A percentile compares a stretch with the other conserved stretches of the same genome.
These are phyloP conservation scores for Muricea muricata DNA, from an alignment of 92 coral and sea anemone species.

Conservation along the genomic window DNA sequence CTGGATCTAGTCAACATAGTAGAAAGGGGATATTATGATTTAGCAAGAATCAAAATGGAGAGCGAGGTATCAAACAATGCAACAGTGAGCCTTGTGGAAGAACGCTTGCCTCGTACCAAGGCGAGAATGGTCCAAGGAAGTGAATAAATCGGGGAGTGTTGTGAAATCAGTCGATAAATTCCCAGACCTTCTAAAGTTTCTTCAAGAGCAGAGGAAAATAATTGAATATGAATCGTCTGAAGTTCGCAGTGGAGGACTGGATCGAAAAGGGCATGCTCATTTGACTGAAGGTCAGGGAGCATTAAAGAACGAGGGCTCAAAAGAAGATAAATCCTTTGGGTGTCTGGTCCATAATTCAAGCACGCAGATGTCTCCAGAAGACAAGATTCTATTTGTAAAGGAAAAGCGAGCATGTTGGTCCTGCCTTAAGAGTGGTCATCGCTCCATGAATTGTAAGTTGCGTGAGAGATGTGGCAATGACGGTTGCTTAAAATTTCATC, in stretches of 20 bases:
- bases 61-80: conserved; percentile 46
- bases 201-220: conserved; percentile 49
- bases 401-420: conserved; percentile 71
- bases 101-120: conserved; percentile 46
- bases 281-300: conserved; percentile 25
- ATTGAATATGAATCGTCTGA: conserved; percentile 60
- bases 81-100: conserved; percentile 51
- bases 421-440: conserved; percentile 61
- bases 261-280: conserved; percentile 48
- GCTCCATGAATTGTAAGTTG: conserved; percentile 47
- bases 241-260: conserved; percentile 3
- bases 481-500: background rate
- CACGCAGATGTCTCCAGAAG: conserved; percentile 54
- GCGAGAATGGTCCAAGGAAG: conserved; percentile 55
- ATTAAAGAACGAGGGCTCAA: conserved; percentile 3
- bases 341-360: conserved; percentile 54
- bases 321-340: background rate
- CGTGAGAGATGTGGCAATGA: conserved; percentile 11
- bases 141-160: conserved; percentile 2
- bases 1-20: conserved; percentile 10
- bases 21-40: conserved; percentile 44
- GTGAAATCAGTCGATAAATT: conserved; percentile 39
- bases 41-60: conserved; percentile 39
- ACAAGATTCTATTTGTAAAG: conserved; percentile 43
- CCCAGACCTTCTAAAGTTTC: conserved; percentile 37